Evolutionary conservation across 2,888 invertebrate genomes (phyloP).

Genomic region (Brachycybe producta): DNA sequence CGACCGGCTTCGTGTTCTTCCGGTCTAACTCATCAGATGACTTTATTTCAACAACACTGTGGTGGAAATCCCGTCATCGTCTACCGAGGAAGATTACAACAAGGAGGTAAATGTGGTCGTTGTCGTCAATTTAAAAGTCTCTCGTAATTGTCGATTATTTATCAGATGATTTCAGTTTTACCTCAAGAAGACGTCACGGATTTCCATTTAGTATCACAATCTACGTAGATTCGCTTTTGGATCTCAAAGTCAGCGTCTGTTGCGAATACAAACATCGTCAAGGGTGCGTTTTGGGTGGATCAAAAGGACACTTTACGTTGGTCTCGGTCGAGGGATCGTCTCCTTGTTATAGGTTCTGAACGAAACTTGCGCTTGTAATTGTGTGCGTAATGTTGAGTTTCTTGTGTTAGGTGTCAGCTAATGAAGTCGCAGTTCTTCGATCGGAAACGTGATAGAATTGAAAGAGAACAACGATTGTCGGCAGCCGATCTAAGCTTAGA

Average conservation of each 20-base stretch:
- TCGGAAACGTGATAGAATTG: no score
- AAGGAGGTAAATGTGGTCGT: constrained; percentile 19
- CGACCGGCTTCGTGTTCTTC: not conserved
- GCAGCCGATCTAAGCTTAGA: no score
- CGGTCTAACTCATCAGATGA: constrained; percentile 12
- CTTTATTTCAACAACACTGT: constrained; percentile 22
- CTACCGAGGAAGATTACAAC: constrained; percentile 20
- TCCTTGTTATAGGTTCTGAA: constrained; percentile 33
- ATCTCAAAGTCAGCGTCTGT: constrained; percentile 35
- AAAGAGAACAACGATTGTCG: no score
- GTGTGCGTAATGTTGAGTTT: no score
- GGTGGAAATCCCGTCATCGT: constrained; percentile 23
- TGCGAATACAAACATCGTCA: constrained; percentile 36
- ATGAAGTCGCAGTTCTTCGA: no score
- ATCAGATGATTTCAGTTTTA: constrained; percentile 30
- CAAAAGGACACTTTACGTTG: constrained; percentile 35
- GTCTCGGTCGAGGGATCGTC: constrained; percentile 30
- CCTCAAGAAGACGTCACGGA: constrained; percentile 34
- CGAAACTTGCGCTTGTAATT: no score
- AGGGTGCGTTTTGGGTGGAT: constrained; percentile 33
- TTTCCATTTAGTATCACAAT: constrained; percentile 37
- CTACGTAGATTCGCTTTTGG: constrained; percentile 34
- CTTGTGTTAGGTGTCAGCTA: no score
- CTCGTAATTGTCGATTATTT: not conserved
- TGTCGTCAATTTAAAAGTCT: not conserved